Evolutionary conservation across 2,797 vertebrate species (phyloP).

Genomic region (Poeciliopsis turneri): DNA sequence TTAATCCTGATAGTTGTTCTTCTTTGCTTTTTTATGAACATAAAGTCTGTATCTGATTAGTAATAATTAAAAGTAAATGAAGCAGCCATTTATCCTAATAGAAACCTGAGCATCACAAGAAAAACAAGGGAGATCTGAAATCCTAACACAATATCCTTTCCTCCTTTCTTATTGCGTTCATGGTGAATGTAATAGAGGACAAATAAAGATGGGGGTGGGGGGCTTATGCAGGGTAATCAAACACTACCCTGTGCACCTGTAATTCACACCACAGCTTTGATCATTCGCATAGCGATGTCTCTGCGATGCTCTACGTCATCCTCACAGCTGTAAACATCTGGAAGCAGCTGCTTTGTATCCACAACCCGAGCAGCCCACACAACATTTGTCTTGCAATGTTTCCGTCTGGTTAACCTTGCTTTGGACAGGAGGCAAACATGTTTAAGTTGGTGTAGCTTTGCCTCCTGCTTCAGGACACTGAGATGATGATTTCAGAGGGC

Average conservation of each 20-base stretch:
- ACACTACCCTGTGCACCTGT: background rate
- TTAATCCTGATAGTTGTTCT: background rate
- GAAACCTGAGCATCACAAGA: background rate
- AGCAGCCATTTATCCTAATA: background rate
- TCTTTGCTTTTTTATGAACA: background rate
- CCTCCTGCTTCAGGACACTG: constrained; percentile 73
- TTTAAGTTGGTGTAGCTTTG: constrained; percentile 78
- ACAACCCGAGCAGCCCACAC: constrained; percentile 59
- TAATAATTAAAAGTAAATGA: background rate
- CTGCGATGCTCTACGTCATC: constrained; percentile 32
- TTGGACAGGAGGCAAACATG: constrained; percentile 75
- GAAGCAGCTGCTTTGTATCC: constrained; percentile 53
- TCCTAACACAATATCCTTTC: background rate
- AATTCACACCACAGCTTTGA: background rate
- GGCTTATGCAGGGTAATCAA: background rate
- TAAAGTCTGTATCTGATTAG: background rate
- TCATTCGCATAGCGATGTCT: constrained; percentile 11
- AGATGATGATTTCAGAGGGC: constrained; percentile 75
- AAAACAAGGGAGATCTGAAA: background rate
- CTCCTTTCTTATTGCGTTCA: background rate
- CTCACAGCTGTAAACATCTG: constrained; percentile 48
- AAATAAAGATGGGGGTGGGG: background rate
- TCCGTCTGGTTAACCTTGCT: constrained; percentile 70
- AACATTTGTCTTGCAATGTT: constrained; percentile 65
- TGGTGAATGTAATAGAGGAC: background rate